Conservation (phyloP, 2,888 invertebrate species). For the Andrena bicolor region DNA sequence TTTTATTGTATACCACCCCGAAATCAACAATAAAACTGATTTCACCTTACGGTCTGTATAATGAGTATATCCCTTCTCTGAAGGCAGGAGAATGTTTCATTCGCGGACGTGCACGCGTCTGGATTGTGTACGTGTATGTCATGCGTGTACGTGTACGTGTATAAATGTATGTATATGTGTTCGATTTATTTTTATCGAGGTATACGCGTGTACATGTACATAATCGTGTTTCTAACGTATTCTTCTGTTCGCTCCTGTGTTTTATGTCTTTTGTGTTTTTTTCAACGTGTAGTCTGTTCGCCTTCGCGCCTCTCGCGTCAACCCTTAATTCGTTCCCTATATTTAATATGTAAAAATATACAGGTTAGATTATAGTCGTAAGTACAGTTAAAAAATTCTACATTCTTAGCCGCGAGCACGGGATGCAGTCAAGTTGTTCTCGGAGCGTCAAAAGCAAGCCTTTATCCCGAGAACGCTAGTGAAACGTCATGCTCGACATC, state of each 20-base stretch:
- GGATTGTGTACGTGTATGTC: conserved; percentile 16
- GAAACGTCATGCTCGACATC: conserved; percentile 64
- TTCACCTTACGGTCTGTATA: conserved; percentile 72
- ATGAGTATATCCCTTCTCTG: conserved; percentile 62
- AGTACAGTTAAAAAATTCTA: conserved; percentile 80
- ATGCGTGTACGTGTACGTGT: conserved; percentile 18
- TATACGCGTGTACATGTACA: conserved; percentile 25
- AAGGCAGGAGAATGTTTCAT: conserved; percentile 70
- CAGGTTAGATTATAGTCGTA: conserved; percentile 82
- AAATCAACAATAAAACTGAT: conserved; percentile 82
- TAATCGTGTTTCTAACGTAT: conserved; percentile 24
- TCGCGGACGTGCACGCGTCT: conserved; percentile 32
- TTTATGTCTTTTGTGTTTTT: neutral
- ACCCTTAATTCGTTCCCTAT: conserved; percentile 69
- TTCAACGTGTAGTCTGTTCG: conserved; percentile 52
- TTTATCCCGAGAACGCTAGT: conserved; percentile 68
- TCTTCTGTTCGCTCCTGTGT: conserved; percentile 27
- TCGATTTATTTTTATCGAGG: conserved; percentile 28
- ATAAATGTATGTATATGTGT: conserved; percentile 19
- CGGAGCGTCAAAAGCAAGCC: conserved; percentile 65
- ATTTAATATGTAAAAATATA: conserved; percentile 83
- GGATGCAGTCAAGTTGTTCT: conserved; percentile 71
- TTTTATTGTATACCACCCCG: conserved; percentile 82
- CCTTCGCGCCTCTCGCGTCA: conserved; percentile 63
- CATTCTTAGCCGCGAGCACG: conserved; percentile 72